These are phyloP conservation scores for Oikopleura dioica DNA, from an alignment of 23 tunicate species.

Conservation along the genomic window DNA sequence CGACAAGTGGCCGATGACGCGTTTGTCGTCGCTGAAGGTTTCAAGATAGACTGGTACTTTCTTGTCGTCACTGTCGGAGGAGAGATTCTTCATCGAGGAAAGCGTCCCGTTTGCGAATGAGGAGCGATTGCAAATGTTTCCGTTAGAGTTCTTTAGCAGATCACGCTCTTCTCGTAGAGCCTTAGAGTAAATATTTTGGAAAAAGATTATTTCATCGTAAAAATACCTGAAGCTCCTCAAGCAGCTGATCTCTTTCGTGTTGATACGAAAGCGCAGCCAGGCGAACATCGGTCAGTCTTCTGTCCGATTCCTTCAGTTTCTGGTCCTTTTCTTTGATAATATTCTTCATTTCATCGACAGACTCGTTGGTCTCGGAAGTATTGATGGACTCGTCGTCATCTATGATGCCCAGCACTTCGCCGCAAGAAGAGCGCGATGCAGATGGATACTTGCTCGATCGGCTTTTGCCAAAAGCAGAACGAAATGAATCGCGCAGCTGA, in stretches of 20 bases:
- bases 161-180: neutral
- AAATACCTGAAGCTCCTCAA: constrained; percentile 48
- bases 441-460: neutral
- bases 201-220: too few relatives aligned
- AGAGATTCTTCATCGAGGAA: neutral
- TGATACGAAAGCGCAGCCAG: constrained; percentile 60
- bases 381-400: constrained; percentile 4
- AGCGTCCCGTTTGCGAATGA: neutral
- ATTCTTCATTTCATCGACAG: neutral
- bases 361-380: neutral
- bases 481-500: constrained; percentile 5
- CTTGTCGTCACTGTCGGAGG: neutral
- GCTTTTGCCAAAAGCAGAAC: neutral
- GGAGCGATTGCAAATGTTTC: neutral
- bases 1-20: neutral
- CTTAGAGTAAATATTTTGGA: too few relatives aligned
- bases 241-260: constrained; percentile 65
- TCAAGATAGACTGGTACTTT: neutral
- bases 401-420: neutral
- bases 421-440: constrained; percentile 3
- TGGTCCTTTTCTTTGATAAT: neutral
- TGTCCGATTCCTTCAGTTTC: constrained; percentile 39
- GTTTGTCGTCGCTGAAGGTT: neutral
- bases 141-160: neutral
- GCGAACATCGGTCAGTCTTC: constrained; percentile 52